Conservation (phyloP, 1,140 invertebrate genomes). For the Cyclargus thomasi region DNA sequence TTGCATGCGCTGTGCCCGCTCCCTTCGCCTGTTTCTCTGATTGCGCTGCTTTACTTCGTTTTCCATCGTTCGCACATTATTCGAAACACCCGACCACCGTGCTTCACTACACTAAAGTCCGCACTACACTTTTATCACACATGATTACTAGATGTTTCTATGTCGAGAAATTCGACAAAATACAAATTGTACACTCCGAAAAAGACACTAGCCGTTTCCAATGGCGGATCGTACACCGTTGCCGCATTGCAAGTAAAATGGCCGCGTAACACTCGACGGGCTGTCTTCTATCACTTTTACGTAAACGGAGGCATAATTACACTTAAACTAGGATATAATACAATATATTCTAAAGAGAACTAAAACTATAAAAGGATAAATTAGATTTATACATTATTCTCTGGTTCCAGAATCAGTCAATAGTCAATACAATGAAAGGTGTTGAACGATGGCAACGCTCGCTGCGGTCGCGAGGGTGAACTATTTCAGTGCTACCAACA, state of each 20-base stretch:
- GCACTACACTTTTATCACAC: slow-evolving; percentile 74
- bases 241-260: slow-evolving; percentile 83
- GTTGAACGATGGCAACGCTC: slow-evolving; percentile 73
- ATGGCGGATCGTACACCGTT: slow-evolving; percentile 82
- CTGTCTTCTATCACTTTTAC: slow-evolving; percentile 70
- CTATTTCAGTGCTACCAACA: slow-evolving; percentile 67
- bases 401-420: slow-evolving; percentile 74
- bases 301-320: slow-evolving; percentile 71
- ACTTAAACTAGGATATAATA: slow-evolving; percentile 71
- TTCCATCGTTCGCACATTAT: slow-evolving; percentile 82
- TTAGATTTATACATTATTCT: slow-evolving; percentile 77
- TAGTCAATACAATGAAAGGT: slow-evolving; percentile 81
- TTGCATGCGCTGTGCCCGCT: slow-evolving; percentile 90
- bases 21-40: slow-evolving; percentile 88
- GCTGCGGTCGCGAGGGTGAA: slow-evolving; percentile 74
- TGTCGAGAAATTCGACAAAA: slow-evolving; percentile 68
- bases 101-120: slow-evolving; percentile 74
- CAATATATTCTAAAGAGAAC: slow-evolving; percentile 71
- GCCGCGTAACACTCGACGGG: slow-evolving; percentile 77
- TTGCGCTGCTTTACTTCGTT: slow-evolving; percentile 86
- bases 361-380: slow-evolving; percentile 74
- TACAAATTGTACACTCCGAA: slow-evolving; percentile 76
- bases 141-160: slow-evolving; percentile 66
- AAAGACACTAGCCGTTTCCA: slow-evolving; percentile 80
- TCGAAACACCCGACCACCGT: slow-evolving; percentile 75